Conservation (phyloP, 2,797 vertebrate species). For the Coendou prehensilis region DNA sequence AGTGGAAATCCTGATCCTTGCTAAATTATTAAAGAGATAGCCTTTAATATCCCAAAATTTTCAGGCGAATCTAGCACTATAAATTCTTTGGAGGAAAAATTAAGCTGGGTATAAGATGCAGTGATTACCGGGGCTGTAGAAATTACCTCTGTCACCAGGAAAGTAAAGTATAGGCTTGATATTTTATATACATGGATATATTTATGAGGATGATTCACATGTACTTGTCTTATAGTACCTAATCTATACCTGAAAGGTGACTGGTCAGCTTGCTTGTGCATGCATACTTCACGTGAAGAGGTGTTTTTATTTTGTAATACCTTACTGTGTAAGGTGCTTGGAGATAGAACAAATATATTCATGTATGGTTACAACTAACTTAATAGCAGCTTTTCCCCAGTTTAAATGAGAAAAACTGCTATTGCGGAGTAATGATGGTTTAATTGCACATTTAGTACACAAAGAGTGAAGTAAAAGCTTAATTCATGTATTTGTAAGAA, state of each 20-base stretch:
- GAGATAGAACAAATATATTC: slow-evolving; percentile 77
- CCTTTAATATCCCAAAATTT: not conserved
- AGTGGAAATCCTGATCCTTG: not conserved
- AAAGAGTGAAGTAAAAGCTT: slow-evolving; percentile 81
- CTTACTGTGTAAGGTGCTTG: slow-evolving; percentile 75
- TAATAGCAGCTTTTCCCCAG: slow-evolving; percentile 78
- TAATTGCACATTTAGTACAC: slow-evolving; percentile 84
- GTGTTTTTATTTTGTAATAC: slow-evolving; percentile 72
- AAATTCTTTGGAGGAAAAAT: not conserved
- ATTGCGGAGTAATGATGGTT: slow-evolving; percentile 81
- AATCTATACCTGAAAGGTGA: not conserved
- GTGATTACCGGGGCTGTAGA: not conserved
- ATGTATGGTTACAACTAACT: slow-evolving; percentile 78
- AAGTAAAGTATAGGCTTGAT: slow-evolving; percentile 26
- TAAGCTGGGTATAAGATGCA: not conserved
- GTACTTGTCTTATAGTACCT: not conserved
- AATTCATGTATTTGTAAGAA: slow-evolving; percentile 84
- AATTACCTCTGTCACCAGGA: not conserved
- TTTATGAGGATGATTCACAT: slow-evolving; percentile 24
- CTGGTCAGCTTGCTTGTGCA: not conserved
- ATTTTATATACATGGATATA: not conserved
- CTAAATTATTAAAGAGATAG: not conserved
- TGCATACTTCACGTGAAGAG: not conserved
- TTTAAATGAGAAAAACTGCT: slow-evolving; percentile 86
- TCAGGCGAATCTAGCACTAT: not conserved